Percentiles rank a stretch among this genome's conserved stretches.
These are phyloP conservation scores for Tanytarsus gracilentus DNA, from an alignment of 2,888 invertebrate genomes.

Conservation along the genomic window DNA sequence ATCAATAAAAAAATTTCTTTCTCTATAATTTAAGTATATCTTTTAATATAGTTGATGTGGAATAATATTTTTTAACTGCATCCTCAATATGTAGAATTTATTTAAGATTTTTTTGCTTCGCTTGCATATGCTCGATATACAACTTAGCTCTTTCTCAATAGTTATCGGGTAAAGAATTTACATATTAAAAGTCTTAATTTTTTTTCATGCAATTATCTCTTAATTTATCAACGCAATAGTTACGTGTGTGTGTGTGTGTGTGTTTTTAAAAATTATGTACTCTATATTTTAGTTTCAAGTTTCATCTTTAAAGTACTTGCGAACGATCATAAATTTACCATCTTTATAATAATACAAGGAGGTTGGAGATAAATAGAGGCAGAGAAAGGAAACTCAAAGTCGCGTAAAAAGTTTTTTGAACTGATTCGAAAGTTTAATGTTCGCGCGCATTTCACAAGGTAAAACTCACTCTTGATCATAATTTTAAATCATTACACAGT, in stretches of 20 bases:
- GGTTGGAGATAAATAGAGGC: too few species aligned
- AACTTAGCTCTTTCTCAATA: not conserved
- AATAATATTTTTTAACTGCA: not conserved
- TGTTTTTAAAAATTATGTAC: not conserved
- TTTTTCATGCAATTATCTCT: slow-evolving; percentile 14
- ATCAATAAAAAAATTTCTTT: slow-evolving; percentile 8
- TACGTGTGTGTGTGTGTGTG: not conserved
- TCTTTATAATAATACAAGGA: too few species aligned
- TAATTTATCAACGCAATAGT: slow-evolving; percentile 16
- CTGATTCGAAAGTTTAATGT: too few species aligned
- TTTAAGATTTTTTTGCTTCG: not conserved
- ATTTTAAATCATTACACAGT: too few species aligned
- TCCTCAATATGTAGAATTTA: not conserved
- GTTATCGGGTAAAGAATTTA: slow-evolving; percentile 18
- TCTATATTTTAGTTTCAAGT: not conserved
- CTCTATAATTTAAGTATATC: not conserved
- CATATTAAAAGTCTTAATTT: slow-evolving; percentile 25
- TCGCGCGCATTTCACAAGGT: too few species aligned
- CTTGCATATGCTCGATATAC: slow-evolving; percentile 22
- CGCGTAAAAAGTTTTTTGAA: too few species aligned
- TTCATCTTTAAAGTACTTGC: not conserved
- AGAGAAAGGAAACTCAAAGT: too few species aligned
- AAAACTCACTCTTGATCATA: too few species aligned
- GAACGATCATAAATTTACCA: not conserved
- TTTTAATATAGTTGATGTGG: slow-evolving; percentile 16